Evolutionary conservation across 2,113 vertebrate species (phyloP).

Genomic region (Cinclus cinclus): DNA sequence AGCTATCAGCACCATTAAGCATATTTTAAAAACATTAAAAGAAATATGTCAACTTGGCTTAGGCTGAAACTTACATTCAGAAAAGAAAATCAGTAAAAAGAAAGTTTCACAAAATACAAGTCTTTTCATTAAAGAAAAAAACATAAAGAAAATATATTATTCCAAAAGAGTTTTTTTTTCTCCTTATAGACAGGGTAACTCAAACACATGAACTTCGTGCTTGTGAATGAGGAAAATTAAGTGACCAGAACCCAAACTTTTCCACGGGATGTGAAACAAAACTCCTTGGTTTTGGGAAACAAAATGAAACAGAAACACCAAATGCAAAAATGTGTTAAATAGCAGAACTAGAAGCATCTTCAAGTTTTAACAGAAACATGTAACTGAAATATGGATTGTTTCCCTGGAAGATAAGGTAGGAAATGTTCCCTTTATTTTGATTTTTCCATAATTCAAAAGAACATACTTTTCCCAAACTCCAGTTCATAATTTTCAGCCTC

Average conservation of each 20-base stretch:
- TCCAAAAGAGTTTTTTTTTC: background rate
- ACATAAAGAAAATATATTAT: background rate
- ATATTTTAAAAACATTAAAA: slow-evolving; percentile 50
- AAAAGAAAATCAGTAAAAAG: background rate
- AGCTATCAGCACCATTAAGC: slow-evolving; percentile 47
- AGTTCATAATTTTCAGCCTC: background rate
- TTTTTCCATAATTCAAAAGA: background rate
- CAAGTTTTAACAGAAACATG: background rate
- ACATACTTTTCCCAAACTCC: background rate
- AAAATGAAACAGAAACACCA: background rate
- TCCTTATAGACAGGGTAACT: background rate
- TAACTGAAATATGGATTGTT: background rate
- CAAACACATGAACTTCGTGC: background rate
- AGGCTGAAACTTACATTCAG: background rate
- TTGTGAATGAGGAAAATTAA: background rate
- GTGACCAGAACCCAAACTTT: background rate
- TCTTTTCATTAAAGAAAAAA: background rate
- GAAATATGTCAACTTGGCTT: background rate
- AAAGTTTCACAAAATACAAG: background rate
- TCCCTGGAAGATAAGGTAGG: background rate
- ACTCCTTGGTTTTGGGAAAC: background rate
- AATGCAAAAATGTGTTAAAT: background rate
- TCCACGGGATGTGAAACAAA: background rate
- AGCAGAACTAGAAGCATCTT: background rate
- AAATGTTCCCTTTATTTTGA: background rate